Percentiles rank a stretch among this genome's conserved stretches.
Conservation (phyloP, 2,113 vertebrate genomes). For the Aspiorhynchus laticeps region DNA sequence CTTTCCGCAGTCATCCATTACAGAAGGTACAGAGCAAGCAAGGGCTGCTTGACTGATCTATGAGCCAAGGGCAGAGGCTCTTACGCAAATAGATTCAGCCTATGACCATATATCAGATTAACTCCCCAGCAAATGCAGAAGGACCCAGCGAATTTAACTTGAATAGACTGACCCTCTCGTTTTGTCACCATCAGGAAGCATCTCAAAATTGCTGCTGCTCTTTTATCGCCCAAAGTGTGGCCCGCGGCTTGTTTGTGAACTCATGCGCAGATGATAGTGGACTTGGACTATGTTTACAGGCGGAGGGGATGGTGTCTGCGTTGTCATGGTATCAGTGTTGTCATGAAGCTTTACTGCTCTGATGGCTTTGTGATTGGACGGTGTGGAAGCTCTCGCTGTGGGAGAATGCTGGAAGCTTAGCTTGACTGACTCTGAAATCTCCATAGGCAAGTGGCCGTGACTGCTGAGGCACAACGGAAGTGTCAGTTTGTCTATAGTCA, state of each 20-base stretch:
- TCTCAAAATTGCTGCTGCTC: neutral
- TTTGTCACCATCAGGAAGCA: neutral
- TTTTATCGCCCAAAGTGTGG: conserved; percentile 3
- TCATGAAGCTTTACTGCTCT: conserved; percentile 48
- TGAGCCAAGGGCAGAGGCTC: conserved; percentile 34
- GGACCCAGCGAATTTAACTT: conserved; percentile 26
- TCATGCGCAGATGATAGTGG: neutral
- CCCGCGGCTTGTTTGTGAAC: conserved; percentile 2
- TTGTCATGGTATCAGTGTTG: conserved; percentile 48
- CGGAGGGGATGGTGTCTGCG: conserved; percentile 45
- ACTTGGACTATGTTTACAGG: conserved; percentile 18
- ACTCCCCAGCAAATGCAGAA: conserved; percentile 14
- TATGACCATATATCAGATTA: conserved; percentile 49
- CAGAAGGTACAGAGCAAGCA: conserved; percentile 39
- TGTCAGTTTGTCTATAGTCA: neutral
- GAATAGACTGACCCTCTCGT: conserved; percentile 8
- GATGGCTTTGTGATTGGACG: conserved; percentile 48
- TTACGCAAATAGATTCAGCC: conserved; percentile 54
- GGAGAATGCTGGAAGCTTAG: conserved; percentile 19
- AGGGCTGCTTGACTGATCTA: conserved; percentile 47
- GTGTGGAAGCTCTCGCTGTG: conserved; percentile 18
- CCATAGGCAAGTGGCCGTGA: neutral
- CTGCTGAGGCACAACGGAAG: neutral
- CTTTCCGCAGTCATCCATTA: conserved; percentile 38
- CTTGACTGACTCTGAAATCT: conserved; percentile 17